These are phyloP conservation scores for Dufourea novaeangliae DNA, from an alignment of 1,140 invertebrate genomes.

Conservation along the genomic window DNA sequence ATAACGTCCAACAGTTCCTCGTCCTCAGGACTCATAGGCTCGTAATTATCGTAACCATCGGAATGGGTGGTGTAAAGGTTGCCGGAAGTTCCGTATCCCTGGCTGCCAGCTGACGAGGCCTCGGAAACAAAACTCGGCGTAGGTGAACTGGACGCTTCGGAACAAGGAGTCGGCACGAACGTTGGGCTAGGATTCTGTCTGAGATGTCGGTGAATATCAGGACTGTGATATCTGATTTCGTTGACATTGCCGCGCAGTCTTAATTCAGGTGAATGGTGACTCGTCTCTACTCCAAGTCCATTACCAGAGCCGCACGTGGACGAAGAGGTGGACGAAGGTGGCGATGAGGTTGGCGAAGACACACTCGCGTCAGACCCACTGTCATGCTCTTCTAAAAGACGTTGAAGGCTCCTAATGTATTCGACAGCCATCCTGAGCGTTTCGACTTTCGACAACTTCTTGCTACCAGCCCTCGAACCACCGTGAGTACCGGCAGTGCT, in stretches of 20 bases:
- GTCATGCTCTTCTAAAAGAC: slow-evolving; percentile 89
- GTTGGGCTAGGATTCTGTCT: slow-evolving; percentile 72
- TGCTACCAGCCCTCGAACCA: slow-evolving; percentile 85
- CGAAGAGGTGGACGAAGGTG: slow-evolving; percentile 63
- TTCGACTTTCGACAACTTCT: slow-evolving; percentile 97
- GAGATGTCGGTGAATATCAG: slow-evolving; percentile 50
- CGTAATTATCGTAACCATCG: slow-evolving; percentile 89
- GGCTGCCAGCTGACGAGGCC: slow-evolving; percentile 84
- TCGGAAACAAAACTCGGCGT: slow-evolving; percentile 91
- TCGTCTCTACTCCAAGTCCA: slow-evolving; percentile 33
- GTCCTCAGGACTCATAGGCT: slow-evolving; percentile 93
- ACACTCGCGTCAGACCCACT: slow-evolving; percentile 61
- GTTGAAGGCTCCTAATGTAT: slow-evolving; percentile 94
- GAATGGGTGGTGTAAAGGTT: slow-evolving; percentile 82
- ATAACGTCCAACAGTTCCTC: slow-evolving; percentile 95
- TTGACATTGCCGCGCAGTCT: slow-evolving; percentile 60
- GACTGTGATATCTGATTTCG: slow-evolving; percentile 61
- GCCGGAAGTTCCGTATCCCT: slow-evolving; percentile 79
- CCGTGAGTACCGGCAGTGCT: slow-evolving; percentile 81
- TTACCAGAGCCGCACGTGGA: slow-evolving; percentile 50
- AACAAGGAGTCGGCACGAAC: slow-evolving; percentile 84
- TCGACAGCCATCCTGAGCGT: slow-evolving; percentile 96
- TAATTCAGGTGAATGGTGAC: slow-evolving; percentile 48
- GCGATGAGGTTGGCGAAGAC: slow-evolving; percentile 64
- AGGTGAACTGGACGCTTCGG: slow-evolving; percentile 88